A percentile compares a stretch with the other conserved stretches of the same genome.
These are phyloP conservation scores for Lordiphosa fenestrarum DNA, from an alignment of 2,888 invertebrate species.

Conservation along the genomic window DNA sequence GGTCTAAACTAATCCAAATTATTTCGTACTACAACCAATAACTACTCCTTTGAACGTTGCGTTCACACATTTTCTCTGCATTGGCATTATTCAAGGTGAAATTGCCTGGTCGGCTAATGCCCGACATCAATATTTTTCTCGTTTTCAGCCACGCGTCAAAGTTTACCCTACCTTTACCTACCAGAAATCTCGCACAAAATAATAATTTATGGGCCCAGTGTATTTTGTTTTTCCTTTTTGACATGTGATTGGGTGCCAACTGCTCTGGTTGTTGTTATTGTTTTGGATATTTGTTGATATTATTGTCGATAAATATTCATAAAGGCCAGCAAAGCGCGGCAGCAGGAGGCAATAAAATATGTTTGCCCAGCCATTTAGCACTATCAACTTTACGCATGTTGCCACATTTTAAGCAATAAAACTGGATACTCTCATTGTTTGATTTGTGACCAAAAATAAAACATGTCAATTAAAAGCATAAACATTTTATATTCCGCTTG, in stretches of 20 bases:
- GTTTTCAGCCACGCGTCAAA: slow-evolving; percentile 47
- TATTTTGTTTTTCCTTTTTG: slow-evolving; percentile 27
- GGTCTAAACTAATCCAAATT: too few relatives aligned
- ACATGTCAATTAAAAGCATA: slow-evolving; percentile 56
- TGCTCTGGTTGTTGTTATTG: slow-evolving; percentile 23
- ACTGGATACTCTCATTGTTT: slow-evolving; percentile 30
- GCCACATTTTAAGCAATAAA: slow-evolving; percentile 31
- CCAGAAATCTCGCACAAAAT: slow-evolving; percentile 42
- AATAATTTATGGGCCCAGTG: slow-evolving; percentile 33
- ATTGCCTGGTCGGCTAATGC: slow-evolving; percentile 34
- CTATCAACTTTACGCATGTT: slow-evolving; percentile 33
- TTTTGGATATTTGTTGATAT: slow-evolving; percentile 44
- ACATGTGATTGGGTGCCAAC: slow-evolving; percentile 40
- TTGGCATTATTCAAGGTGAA: slow-evolving; percentile 40
- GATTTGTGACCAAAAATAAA: slow-evolving; percentile 58
- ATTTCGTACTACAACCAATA: too few relatives aligned
- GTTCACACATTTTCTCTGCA: slow-evolving; percentile 16
- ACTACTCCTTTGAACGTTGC: too few relatives aligned
- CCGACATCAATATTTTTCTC: slow-evolving; percentile 23
- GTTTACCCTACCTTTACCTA: slow-evolving; percentile 39
- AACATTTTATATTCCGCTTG: slow-evolving; percentile 26
- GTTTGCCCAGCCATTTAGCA: slow-evolving; percentile 54
- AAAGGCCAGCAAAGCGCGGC: slow-evolving; percentile 39
- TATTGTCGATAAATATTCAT: slow-evolving; percentile 54
- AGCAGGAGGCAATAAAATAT: slow-evolving; percentile 37